Evolutionary conservation across 1,140 invertebrate genomes (phyloP).

Genomic region (Nylanderia fulva): DNA sequence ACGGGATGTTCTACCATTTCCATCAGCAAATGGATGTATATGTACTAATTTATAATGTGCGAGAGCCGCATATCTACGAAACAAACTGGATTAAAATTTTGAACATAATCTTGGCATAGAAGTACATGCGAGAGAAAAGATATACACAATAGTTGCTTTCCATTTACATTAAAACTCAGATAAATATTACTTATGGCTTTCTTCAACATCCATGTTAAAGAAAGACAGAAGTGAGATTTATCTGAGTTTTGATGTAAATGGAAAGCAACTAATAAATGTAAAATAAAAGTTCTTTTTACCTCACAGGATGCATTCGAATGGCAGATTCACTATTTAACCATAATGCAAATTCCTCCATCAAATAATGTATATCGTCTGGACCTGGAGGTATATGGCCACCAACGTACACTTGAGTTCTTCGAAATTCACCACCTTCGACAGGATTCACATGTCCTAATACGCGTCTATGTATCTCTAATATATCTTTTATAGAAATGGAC

Average conservation of each 20-base stretch:
- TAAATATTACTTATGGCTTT: too few species aligned
- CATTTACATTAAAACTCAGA: too few species aligned
- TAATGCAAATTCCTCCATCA: constrained; percentile 95
- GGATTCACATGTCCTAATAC: constrained; percentile 98
- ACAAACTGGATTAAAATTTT: background rate
- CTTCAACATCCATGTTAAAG: too few species aligned
- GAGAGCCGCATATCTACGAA: constrained; percentile 93
- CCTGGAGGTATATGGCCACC: constrained; percentile 96
- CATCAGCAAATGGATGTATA: constrained; percentile 97
- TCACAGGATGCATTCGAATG: constrained; percentile 93
- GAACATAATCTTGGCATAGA: background rate
- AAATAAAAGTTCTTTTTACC: constrained; percentile 85
- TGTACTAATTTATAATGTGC: constrained; percentile 98
- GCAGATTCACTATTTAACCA: constrained; percentile 97
- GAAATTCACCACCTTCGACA: constrained; percentile 93
- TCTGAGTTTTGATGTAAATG: too few species aligned
- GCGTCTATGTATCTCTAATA: constrained; percentile 96
- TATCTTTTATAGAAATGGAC: constrained; percentile 90
- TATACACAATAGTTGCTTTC: too few species aligned
- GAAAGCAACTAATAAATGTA: background rate
- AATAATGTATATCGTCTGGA: constrained; percentile 91
- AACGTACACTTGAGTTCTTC: constrained; percentile 95
- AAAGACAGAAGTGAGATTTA: too few species aligned
- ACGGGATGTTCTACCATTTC: constrained; percentile 97
- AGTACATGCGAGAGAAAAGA: background rate